Base-by-base conservation (phyloP, 2,113 vertebrate species). In the Macquaria ambigua region DNA sequence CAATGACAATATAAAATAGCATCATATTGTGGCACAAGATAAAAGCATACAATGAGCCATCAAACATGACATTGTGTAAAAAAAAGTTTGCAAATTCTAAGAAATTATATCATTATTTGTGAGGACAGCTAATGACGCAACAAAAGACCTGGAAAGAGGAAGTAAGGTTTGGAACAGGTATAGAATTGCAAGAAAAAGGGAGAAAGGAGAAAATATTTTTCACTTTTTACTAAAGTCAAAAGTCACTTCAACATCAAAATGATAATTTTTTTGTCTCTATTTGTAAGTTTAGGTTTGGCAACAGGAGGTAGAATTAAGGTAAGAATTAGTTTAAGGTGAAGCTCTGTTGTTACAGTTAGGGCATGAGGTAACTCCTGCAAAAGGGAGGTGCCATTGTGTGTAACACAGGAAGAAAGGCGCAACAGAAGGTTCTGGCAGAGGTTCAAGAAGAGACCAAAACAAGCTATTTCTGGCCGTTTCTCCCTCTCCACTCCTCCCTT, bases 341-440 rank as follows among this genome's bases (percentile, higher is more conserved):
- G 37, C 18, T 76, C 9, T 25, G 68, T 69, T 21, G 23, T 56
- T 31, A 63, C 48, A n/a, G 64, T 56, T 20, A 12, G 39, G 71
- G 15, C 9, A 31, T 21, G 58, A 79, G 28, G 68, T 34, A 59
- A 61, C 58, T 31, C 31, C 23, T 67, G 61, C 70, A 66, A 39
- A 64, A 72, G 15, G 66, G 37, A 81, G 59, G 41, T 66, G 58
- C 61, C 70, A 55, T n/a, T 81, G 52, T 77, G 61, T 56, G 64
- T 20, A 66, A 72, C 72, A 86, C 78, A 77, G 63, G 85, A 88
- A 86, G 81, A 86, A 39, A 69, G 53, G 21, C 11, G 34, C 87
- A 82, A 84, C 79, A 87, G 81, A 85, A 59, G 81, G 76, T 81
- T 81, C 79, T 91, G 83, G 84, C 84, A 88, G 70, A 58, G 16